phyloP scores from a whole-genome alignment of 2,888 invertebrate genomes.

The Drosophila affinis region DNA sequence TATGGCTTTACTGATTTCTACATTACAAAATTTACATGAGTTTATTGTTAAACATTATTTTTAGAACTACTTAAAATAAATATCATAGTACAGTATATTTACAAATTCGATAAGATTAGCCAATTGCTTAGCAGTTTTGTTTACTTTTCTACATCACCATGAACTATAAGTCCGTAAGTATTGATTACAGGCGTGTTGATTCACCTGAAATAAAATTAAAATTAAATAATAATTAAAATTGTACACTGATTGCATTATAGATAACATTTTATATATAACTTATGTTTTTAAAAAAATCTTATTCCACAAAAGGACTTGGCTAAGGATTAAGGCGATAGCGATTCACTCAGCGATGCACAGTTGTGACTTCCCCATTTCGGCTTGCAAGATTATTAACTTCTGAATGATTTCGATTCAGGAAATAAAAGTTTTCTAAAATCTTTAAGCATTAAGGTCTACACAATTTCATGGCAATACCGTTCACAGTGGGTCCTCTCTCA shows the following conservation, averaged over 20 bases:
- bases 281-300: background rate
- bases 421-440: too few relatives aligned
- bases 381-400: too few relatives aligned
- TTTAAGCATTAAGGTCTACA: too few relatives aligned
- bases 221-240: background rate
- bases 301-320: too few relatives aligned
- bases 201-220: slow-evolving; percentile 77
- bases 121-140: slow-evolving; percentile 61
- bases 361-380: too few relatives aligned
- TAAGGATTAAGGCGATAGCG: too few relatives aligned
- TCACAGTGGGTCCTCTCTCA: too few relatives aligned
- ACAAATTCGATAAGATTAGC: slow-evolving; percentile 69
- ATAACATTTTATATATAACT: too few relatives aligned
- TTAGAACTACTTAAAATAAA: slow-evolving; percentile 63
- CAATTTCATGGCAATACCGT: too few relatives aligned
- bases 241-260: too few relatives aligned
- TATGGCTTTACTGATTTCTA: slow-evolving; percentile 84
- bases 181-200: slow-evolving; percentile 81
- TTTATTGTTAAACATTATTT: slow-evolving; percentile 54
- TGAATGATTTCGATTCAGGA: too few relatives aligned
- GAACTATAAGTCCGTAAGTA: slow-evolving; percentile 59
- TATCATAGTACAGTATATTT: slow-evolving; percentile 57
- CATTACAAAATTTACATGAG: slow-evolving; percentile 54
- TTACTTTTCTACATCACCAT: slow-evolving; percentile 69
- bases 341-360: too few relatives aligned